phyloP scores from a whole-genome alignment of 1,140 invertebrate species.

The Coelopa frigida region DNA sequence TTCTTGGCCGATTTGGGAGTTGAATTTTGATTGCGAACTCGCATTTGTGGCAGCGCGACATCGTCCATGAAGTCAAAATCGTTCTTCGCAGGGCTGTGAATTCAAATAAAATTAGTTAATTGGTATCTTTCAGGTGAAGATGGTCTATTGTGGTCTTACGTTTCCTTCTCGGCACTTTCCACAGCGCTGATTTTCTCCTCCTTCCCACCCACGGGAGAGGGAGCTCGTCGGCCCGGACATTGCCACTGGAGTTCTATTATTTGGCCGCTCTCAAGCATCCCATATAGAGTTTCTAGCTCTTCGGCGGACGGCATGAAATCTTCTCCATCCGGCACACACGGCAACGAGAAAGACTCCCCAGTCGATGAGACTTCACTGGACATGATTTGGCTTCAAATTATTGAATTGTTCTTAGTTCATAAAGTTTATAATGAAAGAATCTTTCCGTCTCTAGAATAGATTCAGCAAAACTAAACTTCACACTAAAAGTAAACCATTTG shows the following conservation, averaged over 20 bases:
- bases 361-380: conserved; percentile 4
- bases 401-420: no score
- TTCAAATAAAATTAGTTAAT: not conserved
- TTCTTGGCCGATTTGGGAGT: conserved; percentile 56
- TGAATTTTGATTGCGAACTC: conserved; percentile 47
- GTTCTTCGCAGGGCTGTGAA: conserved; percentile 46
- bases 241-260: conserved; percentile 52
- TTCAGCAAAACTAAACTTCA: no score
- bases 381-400: no score
- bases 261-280: conserved; percentile 41
- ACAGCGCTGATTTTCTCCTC: conserved; percentile 24
- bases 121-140: not conserved
- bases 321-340: conserved; percentile 27
- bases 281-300: conserved; percentile 44
- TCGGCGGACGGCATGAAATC: conserved; percentile 48
- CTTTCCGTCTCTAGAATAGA: no score
- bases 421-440: no score
- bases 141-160: conserved; percentile 18
- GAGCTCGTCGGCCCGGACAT: conserved; percentile 50
- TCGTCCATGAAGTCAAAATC: conserved; percentile 59
- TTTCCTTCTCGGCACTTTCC: conserved; percentile 24
- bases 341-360: not conserved
- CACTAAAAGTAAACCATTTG: no score
- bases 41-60: conserved; percentile 49
- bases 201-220: conserved; percentile 39